These are phyloP conservation scores for Ischnus inquisitorius DNA, from an alignment of 2,888 invertebrate genomes.

Conservation along the genomic window DNA sequence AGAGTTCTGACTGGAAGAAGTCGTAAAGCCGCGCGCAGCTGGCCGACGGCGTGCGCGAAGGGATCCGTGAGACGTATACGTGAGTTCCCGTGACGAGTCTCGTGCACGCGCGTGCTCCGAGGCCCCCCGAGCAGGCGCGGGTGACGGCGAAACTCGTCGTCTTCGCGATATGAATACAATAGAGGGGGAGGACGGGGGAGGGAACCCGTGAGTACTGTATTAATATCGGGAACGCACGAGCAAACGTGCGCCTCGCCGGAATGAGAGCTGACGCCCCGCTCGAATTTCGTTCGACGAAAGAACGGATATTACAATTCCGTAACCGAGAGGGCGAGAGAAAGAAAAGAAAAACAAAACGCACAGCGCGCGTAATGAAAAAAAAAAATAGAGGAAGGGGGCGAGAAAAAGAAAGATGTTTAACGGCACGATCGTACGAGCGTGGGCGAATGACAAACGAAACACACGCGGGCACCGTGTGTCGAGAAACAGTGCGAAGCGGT, in stretches of 20 bases:
- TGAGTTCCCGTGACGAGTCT: constrained; percentile 17
- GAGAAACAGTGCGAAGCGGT: constrained; percentile 13
- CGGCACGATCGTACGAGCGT: constrained; percentile 45
- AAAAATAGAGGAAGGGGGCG: not conserved
- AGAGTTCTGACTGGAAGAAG: constrained; percentile 19
- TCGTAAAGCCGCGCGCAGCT: constrained; percentile 63
- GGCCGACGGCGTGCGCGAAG: constrained; percentile 21
- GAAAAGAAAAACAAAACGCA: constrained; percentile 16
- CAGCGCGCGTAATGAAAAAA: constrained; percentile 4
- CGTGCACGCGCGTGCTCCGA: not conserved
- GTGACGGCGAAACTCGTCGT: constrained; percentile 35
- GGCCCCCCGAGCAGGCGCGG: not conserved
- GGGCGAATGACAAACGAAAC: constrained; percentile 55
- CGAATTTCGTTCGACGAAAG: constrained; percentile 42
- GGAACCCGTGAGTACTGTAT: constrained; percentile 6
- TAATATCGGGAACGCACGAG: constrained; percentile 48
- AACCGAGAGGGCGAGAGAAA: not conserved
- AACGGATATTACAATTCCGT: constrained; percentile 44
- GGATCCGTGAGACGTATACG: constrained; percentile 15
- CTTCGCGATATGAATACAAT: constrained; percentile 54
- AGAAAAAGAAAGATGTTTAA: constrained; percentile 16
- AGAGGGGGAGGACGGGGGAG: not conserved
- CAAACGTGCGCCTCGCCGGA: constrained; percentile 13
- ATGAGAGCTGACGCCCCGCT: constrained; percentile 37
- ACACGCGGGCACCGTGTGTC: constrained; percentile 22